Evolutionary conservation across 2,888 invertebrate species (phyloP), one percentile per base, ranked within the genome.

Genomic region (Nomada hirtipes): DNA sequence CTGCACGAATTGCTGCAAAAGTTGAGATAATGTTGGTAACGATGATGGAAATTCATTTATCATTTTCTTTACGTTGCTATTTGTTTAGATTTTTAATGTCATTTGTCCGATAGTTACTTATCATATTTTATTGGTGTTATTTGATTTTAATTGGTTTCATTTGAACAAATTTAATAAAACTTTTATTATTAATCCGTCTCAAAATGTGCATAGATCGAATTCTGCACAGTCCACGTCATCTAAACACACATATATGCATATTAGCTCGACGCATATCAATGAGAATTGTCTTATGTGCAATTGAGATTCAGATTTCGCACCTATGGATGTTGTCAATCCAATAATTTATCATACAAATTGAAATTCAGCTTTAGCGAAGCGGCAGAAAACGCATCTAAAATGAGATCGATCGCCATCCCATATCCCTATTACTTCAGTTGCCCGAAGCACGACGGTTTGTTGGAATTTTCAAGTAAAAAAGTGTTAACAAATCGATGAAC

Each of bases 331-430:
- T 13, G 23, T 59, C 73, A 65, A 78, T 76, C 69, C 68, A 44
- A 68, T 65, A 65, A 57, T 26, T 83, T 83, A 82, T 78, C 83
- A 83, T 79, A 69, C 76, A 83, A 69, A 83, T 83, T 50, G 76
- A 73, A 78, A 75, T 53, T 82, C 71, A 64, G 15, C 59, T 36
- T 23, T 52, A 65, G 50, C 13, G 63, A 44, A 74, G 69, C 18
- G 61, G 42, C 42, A 26, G 52, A 53, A 26, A 75, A 23, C n/a
- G 52, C 60, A 65, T 64, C 36, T 60, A 20, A 63, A 72, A 79
- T 69, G 60, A 36, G 63, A 72, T 60, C 59, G 69, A 80, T 70
- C 69, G 59, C 60, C 70, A 70, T 70, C 47, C 55, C 69, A 57
- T 81, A 61, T 74, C 55, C n/a, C 47, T 64, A 29, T 55, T 65